Percentiles rank a stretch among this genome's conserved stretches.
These are phyloP conservation scores for Delphinapterus leucas DNA, from an alignment of 2,113 vertebrate genomes.

Conservation along the genomic window DNA sequence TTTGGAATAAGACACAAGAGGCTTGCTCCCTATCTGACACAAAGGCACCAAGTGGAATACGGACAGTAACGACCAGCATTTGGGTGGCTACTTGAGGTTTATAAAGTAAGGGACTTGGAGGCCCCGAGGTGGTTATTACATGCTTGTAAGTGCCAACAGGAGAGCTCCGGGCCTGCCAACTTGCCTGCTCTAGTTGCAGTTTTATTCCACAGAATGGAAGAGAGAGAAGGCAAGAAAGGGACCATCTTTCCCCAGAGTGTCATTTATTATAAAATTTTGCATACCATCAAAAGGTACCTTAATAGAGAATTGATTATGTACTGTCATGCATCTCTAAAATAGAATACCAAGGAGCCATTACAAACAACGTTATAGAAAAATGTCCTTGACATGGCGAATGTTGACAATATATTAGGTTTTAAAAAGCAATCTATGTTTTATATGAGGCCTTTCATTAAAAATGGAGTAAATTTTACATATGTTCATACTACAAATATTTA, in stretches of 20 bases:
- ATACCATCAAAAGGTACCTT: neutral
- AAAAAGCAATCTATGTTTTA: neutral
- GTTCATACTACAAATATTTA: slow-evolving; percentile 8
- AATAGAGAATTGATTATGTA: neutral
- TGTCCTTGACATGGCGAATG: neutral
- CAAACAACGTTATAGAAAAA: neutral
- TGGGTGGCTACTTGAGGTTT: neutral
- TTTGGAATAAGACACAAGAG: neutral
- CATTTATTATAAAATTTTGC: neutral
- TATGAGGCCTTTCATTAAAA: neutral
- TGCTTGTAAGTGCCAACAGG: neutral
- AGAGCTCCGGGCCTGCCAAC: neutral
- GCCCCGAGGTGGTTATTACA: neutral
- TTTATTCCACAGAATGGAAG: neutral
- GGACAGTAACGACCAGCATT: neutral
- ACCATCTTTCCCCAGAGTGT: neutral
- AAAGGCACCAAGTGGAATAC: neutral
- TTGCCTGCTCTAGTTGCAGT: neutral
- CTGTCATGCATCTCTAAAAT: neutral
- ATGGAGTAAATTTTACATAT: neutral
- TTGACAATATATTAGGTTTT: neutral
- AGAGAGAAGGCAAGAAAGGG: neutral
- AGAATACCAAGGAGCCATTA: neutral
- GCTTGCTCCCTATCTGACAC: neutral
- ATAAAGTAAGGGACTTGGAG: neutral